Evolutionary conservation across 92 coral and sea anemone species (phyloP).

Genomic region (Actinostola sp.): DNA sequence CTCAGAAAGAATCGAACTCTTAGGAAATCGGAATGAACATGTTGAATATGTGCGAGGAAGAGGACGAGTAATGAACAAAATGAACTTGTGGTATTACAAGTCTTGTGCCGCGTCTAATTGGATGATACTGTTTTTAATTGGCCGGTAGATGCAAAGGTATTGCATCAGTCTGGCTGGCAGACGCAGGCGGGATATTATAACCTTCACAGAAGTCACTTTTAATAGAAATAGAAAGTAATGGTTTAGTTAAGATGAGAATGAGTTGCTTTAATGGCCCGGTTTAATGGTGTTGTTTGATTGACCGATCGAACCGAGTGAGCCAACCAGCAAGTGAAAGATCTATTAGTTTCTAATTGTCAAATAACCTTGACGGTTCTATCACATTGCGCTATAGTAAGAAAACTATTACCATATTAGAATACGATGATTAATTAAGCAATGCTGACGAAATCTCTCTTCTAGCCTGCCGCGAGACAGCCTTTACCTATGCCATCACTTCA

Average conservation of each 20-base stretch:
- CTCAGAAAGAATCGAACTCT: neutral
- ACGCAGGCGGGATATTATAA: neutral
- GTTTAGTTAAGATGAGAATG: too few species aligned
- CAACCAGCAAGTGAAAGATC: too few species aligned
- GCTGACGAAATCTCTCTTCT: slow-evolving; percentile 11
- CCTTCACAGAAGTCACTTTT: too few species aligned
- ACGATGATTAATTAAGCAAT: too few species aligned
- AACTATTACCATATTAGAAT: too few species aligned
- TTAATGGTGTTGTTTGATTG: too few species aligned
- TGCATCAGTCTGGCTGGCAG: slow-evolving; percentile 12
- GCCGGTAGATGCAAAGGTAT: slow-evolving; percentile 8
- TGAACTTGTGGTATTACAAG: slow-evolving; percentile 14
- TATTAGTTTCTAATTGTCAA: too few species aligned
- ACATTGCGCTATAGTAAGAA: too few species aligned
- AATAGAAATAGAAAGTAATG: too few species aligned
- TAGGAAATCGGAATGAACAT: neutral
- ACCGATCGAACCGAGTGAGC: too few species aligned
- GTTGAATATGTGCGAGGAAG: neutral
- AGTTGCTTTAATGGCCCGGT: too few species aligned
- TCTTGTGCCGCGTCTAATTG: slow-evolving; percentile 18
- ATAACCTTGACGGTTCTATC: too few species aligned
- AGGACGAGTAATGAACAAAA: neutral
- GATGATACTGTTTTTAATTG: slow-evolving; percentile 5
- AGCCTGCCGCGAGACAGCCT: slow-evolving; percentile 98
- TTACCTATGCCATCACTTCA: slow-evolving; percentile 89